phyloP scores from a whole-genome alignment of 1,140 invertebrate genomes.

The Nebria ingens region DNA sequence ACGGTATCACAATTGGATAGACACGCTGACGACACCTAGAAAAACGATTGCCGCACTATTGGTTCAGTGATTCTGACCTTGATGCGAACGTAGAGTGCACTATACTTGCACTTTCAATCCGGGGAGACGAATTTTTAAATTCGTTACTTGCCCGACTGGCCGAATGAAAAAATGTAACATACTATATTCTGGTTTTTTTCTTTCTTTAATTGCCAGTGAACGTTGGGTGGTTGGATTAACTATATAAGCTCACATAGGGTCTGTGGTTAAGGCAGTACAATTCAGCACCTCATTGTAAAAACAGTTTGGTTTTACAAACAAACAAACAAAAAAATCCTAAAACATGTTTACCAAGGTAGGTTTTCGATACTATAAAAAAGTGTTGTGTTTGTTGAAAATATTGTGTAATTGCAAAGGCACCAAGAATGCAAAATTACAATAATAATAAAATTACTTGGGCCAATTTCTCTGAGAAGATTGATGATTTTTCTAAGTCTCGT shows the following conservation, averaged over 20 bases:
- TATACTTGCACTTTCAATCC: neutral
- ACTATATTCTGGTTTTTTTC: slow-evolving; percentile 2
- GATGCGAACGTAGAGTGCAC: neutral
- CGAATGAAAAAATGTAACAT: slow-evolving; percentile 1
- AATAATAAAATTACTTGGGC: too few species aligned
- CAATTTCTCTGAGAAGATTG: too few species aligned
- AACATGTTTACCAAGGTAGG: slow-evolving; percentile 5
- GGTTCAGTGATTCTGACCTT: neutral
- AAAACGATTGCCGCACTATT: neutral
- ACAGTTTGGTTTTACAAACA: neutral
- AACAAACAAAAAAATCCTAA: too few species aligned
- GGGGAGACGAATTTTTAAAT: slow-evolving; percentile 2
- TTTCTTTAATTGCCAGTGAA: neutral
- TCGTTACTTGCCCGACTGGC: too few species aligned
- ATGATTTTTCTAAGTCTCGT: too few species aligned
- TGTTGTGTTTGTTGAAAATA: too few species aligned
- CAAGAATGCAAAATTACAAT: too few species aligned
- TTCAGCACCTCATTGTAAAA: neutral
- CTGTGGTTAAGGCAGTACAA: neutral
- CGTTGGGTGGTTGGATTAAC: neutral
- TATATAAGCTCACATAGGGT: neutral
- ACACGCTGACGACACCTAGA: neutral
- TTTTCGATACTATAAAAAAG: too few species aligned
- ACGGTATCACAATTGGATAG: slow-evolving; percentile 1
- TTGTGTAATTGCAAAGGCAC: too few species aligned